phyloP scores from a whole-genome alignment of 2,797 vertebrate genomes.

The Pseudocheirus occidentalis region DNA sequence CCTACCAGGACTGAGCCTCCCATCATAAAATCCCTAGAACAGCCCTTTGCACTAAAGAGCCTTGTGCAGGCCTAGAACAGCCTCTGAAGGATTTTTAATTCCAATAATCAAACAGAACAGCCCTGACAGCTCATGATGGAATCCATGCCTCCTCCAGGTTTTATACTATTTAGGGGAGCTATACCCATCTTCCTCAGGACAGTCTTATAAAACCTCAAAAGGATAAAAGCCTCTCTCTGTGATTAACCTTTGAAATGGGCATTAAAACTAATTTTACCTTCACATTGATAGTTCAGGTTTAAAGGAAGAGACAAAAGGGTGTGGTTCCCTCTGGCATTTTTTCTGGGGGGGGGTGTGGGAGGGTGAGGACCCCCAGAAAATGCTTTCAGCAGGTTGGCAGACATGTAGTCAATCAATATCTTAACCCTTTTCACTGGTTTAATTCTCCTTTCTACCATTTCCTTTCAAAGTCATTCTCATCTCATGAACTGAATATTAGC shows the following conservation, averaged over 20 bases:
- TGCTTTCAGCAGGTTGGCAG: background rate
- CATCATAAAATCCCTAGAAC: background rate
- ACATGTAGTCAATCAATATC: background rate
- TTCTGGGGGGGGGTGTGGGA: background rate
- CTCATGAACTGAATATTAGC: constrained; percentile 13
- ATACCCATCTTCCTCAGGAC: constrained; percentile 46
- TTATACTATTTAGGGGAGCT: constrained; percentile 19
- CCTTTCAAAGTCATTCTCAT: constrained; percentile 10
- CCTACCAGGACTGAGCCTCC: background rate
- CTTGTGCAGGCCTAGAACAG: background rate
- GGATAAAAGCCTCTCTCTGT: constrained; percentile 31
- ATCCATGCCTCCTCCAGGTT: constrained; percentile 17
- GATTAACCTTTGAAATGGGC: constrained; percentile 54
- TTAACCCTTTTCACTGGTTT: background rate
- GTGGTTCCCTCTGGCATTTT: constrained; percentile 35
- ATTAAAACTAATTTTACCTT: constrained; percentile 52
- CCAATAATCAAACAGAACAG: constrained; percentile 7
- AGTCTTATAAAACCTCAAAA: constrained; percentile 49
- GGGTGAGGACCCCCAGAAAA: background rate
- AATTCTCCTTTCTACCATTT: background rate
- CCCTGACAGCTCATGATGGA: background rate
- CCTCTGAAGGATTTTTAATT: constrained; percentile 6
- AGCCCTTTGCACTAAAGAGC: background rate
- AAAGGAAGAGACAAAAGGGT: constrained; percentile 17
- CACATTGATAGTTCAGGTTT: constrained; percentile 25